Evolutionary conservation across 2,888 invertebrate genomes (phyloP), one percentile per base, ranked within the genome.

Genomic region (Ditula angustiorana): DNA sequence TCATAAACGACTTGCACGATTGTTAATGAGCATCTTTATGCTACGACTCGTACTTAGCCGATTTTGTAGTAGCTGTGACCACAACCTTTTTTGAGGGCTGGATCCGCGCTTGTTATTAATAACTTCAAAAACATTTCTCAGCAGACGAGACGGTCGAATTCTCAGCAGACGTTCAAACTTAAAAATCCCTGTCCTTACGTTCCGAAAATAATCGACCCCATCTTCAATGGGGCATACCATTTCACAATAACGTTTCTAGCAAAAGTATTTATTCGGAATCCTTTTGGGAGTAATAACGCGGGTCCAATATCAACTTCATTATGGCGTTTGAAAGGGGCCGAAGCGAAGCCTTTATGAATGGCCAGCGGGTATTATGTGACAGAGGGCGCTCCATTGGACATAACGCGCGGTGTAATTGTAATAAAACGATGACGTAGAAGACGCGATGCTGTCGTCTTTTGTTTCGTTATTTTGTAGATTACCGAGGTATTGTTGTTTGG

Each of bases 251-350:
- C 37, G 16, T 60, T 16, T 61, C 55, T n/a, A 56, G 35, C 47
- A 49, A 49, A 56, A 56, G 47, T 49, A 56, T 49, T 61, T 53
- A 23, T 53, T 56, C n/a, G 37, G 57, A 64, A 67, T 26, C 46
- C 52, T 41, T 67, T 57, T 66, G 70, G 72, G 68, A 66, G 68
- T 66, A 71, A 74, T 70, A 76, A 80, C 79, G 75, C 75, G 74
- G 78, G 80, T 80, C 78, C 81, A 84, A 85, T 83, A 83, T 77
- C 71, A 72, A 71, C 71, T 76, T 78, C 70, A 76, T 80, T 80
- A 73, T 60, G 60, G 16, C 56, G 46, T 67, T 66, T 77, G 69
- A 66, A 73, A 77, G 72, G 74, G 74, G 69, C 70, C 72, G 61
- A 74, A 74, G 66, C 72, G 61, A 74, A 74, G 66, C 71, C 69